Evolutionary conservation across 1,140 invertebrate species (phyloP).

Genomic region (Bombyx mandarina): DNA sequence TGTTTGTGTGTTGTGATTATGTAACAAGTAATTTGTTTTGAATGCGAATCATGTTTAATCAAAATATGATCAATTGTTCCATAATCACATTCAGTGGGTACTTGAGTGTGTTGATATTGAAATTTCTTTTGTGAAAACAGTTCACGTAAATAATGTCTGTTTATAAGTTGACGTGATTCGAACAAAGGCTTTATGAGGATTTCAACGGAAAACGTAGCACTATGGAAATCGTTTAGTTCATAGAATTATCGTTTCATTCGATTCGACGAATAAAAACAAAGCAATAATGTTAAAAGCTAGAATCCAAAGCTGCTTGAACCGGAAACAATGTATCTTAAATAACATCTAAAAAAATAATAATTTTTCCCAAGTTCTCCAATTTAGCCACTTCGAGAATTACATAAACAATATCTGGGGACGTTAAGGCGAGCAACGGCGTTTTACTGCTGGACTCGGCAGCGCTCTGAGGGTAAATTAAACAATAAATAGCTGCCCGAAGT

Average conservation of each 20-base stretch:
- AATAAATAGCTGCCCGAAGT: slow-evolving; percentile 50
- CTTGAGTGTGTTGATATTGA: too few relatives aligned
- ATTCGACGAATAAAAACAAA: slow-evolving; percentile 7
- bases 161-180: neutral
- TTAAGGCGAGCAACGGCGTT: slow-evolving; percentile 25
- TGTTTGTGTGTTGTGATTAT: too few relatives aligned
- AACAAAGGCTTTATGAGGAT: neutral
- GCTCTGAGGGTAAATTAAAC: slow-evolving; percentile 57
- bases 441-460: slow-evolving; percentile 23
- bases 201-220: neutral
- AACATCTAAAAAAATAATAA: neutral
- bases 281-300: too few relatives aligned
- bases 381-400: slow-evolving; percentile 27
- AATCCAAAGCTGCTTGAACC: too few relatives aligned
- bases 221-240: neutral
- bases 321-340: slow-evolving; percentile 8
- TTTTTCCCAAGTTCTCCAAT: slow-evolving; percentile 39
- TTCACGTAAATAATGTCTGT: too few relatives aligned
- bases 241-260: neutral
- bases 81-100: too few relatives aligned
- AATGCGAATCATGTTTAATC: too few relatives aligned
- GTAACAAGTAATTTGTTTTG: too few relatives aligned
- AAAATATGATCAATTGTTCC: too few relatives aligned
- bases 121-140: too few relatives aligned
- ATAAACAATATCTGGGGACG: slow-evolving; percentile 45